Base-by-base conservation (phyloP, 2,797 vertebrate genomes). In the Chaetophractus vellerosus region DNA sequence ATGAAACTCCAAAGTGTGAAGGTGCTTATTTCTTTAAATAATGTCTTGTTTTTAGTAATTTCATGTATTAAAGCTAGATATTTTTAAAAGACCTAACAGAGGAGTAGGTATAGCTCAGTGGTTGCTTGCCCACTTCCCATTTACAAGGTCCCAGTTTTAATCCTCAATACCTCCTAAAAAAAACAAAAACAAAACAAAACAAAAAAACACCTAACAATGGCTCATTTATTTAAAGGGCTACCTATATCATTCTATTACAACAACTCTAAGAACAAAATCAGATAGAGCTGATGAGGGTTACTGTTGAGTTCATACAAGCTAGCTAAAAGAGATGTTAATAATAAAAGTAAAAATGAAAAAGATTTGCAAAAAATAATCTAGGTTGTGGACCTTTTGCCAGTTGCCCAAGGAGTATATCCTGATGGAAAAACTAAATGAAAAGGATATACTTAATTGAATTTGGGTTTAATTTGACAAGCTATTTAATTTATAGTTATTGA, bases 391-490 rank as follows among this genome's bases (percentile, higher is more conserved):
- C 8, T 72, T 90, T 82, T 18, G 0, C 18, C 26, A 79, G 26
- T 55, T 55, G 38, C 16, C 82, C 57, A 61, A 94, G 9, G 2
- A 45, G 2, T 8, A 45, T 50, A 50, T 26, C 6, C 6, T 86
- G 31, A 72, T 72, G 31, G n/a, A 91, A 95, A 15, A 86, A 59
- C 91, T 69, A 69, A 45, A 64, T 50, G 8, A 79, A 59, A 74
- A 28, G 2, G 9, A 66, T 28, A 10, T 18, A 24, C 41, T 52
- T 68, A 84, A 84, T 19, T 85, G 16, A 57, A 63, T 78, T 15
- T 11, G 6, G 11, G 10, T 90, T 41, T 1, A 36, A 31, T 69
- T 86, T 64, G 75, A 90, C 71, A 31, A 41, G 11, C 6, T 50
- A 85, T 91, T 80, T 10, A 21, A 80, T 71, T 63, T 69, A 63